phyloP scores from a whole-genome alignment of 2,888 invertebrate genomes.

The Flabesymbios commensalis region DNA sequence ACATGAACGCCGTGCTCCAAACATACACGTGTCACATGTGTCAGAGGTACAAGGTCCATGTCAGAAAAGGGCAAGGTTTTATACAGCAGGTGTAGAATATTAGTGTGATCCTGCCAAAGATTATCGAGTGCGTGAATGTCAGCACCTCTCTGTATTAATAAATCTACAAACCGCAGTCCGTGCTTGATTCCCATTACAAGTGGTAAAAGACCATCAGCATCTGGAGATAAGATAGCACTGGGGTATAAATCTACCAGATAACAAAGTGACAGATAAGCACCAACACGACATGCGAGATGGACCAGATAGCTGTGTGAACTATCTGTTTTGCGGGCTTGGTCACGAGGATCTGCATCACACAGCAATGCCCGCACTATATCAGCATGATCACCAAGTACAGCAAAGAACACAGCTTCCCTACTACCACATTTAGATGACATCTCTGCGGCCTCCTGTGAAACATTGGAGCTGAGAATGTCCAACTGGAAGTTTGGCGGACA shows the following conservation, averaged over 20 bases:
- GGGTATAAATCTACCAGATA: constrained; percentile 19
- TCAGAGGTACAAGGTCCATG: not conserved
- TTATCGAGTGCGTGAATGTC: constrained; percentile 6
- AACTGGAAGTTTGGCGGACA: constrained; percentile 16
- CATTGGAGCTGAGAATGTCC: not conserved
- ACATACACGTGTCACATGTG: constrained; percentile 8
- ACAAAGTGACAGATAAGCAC: constrained; percentile 20
- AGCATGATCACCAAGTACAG: constrained; percentile 18
- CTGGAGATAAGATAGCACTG: constrained; percentile 1
- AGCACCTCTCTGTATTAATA: constrained; percentile 11
- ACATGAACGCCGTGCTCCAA: constrained; percentile 10
- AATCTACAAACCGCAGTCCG: constrained; percentile 11
- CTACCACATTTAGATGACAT: constrained; percentile 15
- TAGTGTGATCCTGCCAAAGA: constrained; percentile 14
- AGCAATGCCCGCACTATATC: constrained; percentile 13
- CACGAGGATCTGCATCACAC: not conserved
- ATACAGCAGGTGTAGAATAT: constrained; percentile 23
- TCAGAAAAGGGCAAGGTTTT: constrained; percentile 10
- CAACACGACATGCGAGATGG: constrained; percentile 21
- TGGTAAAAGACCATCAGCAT: constrained; percentile 23
- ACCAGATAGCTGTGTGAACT: constrained; percentile 11
- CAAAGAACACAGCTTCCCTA: constrained; percentile 22
- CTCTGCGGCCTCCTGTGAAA: constrained; percentile 2
- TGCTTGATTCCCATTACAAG: constrained; percentile 24
- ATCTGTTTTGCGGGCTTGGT: not conserved